Conservation (phyloP, 2,888 invertebrate genomes). For the Tanaodytes sp. region DNA sequence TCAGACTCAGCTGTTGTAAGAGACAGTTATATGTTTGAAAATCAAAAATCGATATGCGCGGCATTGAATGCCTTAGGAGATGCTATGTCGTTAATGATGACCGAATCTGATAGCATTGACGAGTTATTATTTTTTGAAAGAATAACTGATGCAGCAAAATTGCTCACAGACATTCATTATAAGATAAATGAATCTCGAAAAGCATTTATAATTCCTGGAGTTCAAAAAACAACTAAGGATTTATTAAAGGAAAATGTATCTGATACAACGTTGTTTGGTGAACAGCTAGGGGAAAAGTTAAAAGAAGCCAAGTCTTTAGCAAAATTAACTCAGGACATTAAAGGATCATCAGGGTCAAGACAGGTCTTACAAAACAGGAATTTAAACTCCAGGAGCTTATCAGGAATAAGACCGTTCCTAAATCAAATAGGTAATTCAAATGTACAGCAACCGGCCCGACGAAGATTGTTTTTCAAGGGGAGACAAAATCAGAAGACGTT, state of each 20-base stretch:
- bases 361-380: background rate
- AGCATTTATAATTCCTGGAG: conserved; percentile 17
- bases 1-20: conserved; percentile 35
- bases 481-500: background rate
- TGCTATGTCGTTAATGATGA: conserved; percentile 23
- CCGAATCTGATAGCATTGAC: conserved; percentile 27
- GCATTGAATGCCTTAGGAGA: conserved; percentile 28
- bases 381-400: background rate
- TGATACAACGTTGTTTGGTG: background rate
- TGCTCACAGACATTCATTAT: conserved; percentile 13
- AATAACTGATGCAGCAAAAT: conserved; percentile 20
- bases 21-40: conserved; percentile 33
- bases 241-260: background rate
- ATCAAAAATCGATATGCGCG: conserved; percentile 27
- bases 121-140: conserved; percentile 18
- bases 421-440: background rate
- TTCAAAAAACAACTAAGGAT: background rate
- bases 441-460: background rate
- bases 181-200: conserved; percentile 10
- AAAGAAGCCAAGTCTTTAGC: background rate
- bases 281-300: background rate
- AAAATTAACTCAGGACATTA: background rate
- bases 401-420: background rate
- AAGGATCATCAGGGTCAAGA: background rate
- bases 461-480: background rate